Evolutionary conservation across 2,888 invertebrate species (phyloP).

Genomic region (Tribolium freemani): DNA sequence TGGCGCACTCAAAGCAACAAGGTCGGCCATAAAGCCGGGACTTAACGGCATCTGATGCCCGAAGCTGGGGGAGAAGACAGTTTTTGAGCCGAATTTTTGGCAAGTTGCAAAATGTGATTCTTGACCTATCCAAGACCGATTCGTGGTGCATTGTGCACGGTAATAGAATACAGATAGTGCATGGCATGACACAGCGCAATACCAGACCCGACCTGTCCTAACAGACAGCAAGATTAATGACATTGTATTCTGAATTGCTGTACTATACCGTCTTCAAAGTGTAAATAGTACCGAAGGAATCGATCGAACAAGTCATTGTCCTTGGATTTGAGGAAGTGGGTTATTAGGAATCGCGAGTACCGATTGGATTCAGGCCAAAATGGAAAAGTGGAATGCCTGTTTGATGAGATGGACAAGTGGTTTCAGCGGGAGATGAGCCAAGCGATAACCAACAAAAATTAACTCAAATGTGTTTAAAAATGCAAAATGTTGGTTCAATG

Average conservation of each 20-base stretch:
- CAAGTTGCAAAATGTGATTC: constrained; percentile 34
- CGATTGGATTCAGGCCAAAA: background rate
- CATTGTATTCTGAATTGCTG: constrained; percentile 53
- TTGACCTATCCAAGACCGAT: constrained; percentile 54
- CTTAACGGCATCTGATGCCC: constrained; percentile 20
- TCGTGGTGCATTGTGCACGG: constrained; percentile 50
- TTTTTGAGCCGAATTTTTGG: background rate
- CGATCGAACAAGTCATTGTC: constrained; percentile 46
- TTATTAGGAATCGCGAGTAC: constrained; percentile 13
- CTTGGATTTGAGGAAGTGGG: constrained; percentile 12
- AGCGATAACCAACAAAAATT: background rate
- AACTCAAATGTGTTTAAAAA: too few relatives aligned
- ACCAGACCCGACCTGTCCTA: constrained; percentile 62
- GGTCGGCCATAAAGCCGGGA: constrained; percentile 36
- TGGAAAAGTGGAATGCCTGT: background rate
- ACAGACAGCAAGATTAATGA: constrained; percentile 65
- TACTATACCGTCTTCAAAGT: constrained; percentile 38
- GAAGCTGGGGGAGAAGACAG: background rate
- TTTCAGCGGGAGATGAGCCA: background rate
- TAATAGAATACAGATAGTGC: constrained; percentile 59
- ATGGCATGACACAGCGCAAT: constrained; percentile 64
- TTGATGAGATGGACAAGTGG: background rate
- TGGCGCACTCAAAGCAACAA: constrained; percentile 37
- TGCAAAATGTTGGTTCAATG: too few relatives aligned
- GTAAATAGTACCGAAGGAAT: constrained; percentile 42